Base-by-base conservation (phyloP, 2,113 vertebrate species). In the Ammodytes dubius region DNA sequence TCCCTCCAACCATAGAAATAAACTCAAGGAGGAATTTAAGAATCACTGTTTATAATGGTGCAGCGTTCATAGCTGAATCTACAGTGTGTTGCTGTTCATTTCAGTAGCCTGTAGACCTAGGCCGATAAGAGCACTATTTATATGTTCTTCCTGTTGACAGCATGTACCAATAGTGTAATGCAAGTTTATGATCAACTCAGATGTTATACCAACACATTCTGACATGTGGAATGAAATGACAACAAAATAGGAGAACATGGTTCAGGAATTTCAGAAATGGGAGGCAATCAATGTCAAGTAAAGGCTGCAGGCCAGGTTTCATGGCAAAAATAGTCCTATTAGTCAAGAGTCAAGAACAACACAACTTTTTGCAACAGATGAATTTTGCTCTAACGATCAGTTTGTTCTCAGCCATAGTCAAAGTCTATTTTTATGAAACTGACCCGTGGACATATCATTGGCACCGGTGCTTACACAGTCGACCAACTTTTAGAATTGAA, bases 21-120 rank as follows among this genome's bases (percentile, higher is more conserved):
- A 85, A 70, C 37, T 66, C 8, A 35, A 57, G 76, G 17, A 58
- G 42, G 46, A 76, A 50, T 57, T 68, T 35, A 1, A 3, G 1
- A 42, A 68, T 58, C 19, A 65, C 13, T 53, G 35, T 70, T 63
- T 56, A 7, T 14, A 70, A 56, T 74, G 1, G 4, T 46, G 47
- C 66, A 19, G 11, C 4, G 5, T 27, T 59, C 8, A 42, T 40
- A n/a, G 46, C 6, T 6, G 39, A 56, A 47, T 56, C 14, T 49
- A 49, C 6, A 14, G 37, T 10, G 6, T 19, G 47, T 12, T n/a
- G 42, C 58, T 54, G 27, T 19, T 64, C 13, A 37, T 5, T 74
- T 35, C 15, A 63, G 2, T 3, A 67, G 54, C 3, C 12, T 12
- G 11, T 17, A 19, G 42, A 43, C 35, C 9, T 2, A 19, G 60